phyloP scores from a whole-genome alignment of 2,888 invertebrate species.

The Pollenia griseotomentosa region DNA sequence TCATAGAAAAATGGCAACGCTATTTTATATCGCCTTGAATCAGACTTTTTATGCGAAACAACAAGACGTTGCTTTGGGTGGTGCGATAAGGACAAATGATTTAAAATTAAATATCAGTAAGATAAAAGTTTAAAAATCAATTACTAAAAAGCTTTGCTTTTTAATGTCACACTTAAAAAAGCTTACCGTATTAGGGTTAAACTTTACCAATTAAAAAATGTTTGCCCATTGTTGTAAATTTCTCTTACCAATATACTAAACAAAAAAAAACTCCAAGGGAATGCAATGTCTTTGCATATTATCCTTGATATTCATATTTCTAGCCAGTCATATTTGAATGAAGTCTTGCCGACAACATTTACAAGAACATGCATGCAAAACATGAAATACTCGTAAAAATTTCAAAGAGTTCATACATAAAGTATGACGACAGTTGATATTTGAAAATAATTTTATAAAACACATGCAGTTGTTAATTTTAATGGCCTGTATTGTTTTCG shows the following conservation, averaged over 20 bases:
- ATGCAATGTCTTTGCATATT: constrained; percentile 18
- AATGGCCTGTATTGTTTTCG: constrained; percentile 39
- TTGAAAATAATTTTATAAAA: not conserved
- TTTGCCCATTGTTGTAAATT: too few species aligned
- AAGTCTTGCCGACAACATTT: constrained; percentile 27
- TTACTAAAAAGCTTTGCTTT: too few species aligned
- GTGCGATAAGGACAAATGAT: too few species aligned
- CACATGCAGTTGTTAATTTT: constrained; percentile 51
- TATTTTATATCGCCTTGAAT: too few species aligned
- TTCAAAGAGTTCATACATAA: not conserved
- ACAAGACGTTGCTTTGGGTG: too few species aligned
- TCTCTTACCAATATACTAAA: not conserved
- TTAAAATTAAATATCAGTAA: too few species aligned
- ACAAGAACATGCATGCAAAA: constrained; percentile 24
- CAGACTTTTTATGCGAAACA: too few species aligned
- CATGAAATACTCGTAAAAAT: not conserved
- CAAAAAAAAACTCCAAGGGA: not conserved
- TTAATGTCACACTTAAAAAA: too few species aligned
- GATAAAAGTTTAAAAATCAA: too few species aligned
- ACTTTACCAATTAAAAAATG: too few species aligned
- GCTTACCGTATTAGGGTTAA: too few species aligned
- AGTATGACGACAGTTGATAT: constrained; percentile 16
- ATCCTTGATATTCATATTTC: constrained; percentile 34
- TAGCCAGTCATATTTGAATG: constrained; percentile 23
- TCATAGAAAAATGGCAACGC: too few species aligned